Conservation (phyloP, 1,140 invertebrate species). For the Fopius arisanus region DNA sequence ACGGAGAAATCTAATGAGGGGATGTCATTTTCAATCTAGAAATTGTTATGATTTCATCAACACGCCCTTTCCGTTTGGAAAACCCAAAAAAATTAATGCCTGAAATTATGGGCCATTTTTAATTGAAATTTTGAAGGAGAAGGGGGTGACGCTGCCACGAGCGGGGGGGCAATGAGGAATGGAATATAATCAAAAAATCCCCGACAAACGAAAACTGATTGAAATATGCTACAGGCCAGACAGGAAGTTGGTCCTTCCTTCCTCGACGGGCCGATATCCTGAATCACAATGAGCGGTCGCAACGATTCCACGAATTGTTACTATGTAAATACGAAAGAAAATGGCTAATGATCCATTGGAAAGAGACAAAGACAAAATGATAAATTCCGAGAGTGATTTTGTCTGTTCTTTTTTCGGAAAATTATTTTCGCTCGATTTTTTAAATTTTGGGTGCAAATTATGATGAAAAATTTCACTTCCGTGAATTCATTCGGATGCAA, state of each 20-base stretch:
- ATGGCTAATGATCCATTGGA: neutral
- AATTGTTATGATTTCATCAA: neutral
- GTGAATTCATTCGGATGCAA: neutral
- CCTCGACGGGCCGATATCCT: conserved; percentile 53
- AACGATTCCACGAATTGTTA: conserved; percentile 47
- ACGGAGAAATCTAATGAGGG: neutral
- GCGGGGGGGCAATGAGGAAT: too few relatives aligned
- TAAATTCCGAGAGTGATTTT: too few relatives aligned
- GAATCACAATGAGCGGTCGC: conserved; percentile 54
- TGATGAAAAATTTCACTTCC: too few relatives aligned
- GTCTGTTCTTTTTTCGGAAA: too few relatives aligned
- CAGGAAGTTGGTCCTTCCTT: conserved; percentile 57
- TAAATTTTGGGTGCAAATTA: too few relatives aligned
- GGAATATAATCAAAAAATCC: too few relatives aligned
- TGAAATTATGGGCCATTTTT: too few relatives aligned
- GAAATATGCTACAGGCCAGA: conserved; percentile 34
- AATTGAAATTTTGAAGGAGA: neutral
- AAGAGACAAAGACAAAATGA: neutral
- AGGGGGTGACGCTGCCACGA: too few relatives aligned
- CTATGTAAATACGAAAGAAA: conserved; percentile 43
- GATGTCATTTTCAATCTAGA: neutral
- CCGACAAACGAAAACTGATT: too few relatives aligned
- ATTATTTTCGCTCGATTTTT: too few relatives aligned
- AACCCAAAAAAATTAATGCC: too few relatives aligned
- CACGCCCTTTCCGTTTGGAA: too few relatives aligned